Base-by-base conservation (phyloP, 1,140 invertebrate species). In the Drosophila mojavensis region DNA sequence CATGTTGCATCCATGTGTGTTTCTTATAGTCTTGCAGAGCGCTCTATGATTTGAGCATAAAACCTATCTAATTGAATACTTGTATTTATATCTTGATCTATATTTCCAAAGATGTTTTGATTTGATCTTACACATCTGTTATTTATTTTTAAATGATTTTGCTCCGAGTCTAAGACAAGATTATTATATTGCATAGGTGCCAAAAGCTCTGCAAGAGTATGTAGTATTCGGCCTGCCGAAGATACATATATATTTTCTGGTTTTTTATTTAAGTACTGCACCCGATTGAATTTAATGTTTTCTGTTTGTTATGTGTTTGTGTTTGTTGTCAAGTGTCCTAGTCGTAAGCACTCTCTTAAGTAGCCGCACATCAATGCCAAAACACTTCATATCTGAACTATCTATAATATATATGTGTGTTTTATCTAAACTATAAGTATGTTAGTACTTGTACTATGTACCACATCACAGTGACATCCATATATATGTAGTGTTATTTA, bases 1-100 rank as follows among this genome's bases (percentile, higher is more conserved):
- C 79, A 88, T 86, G 82, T 54, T 83, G 78, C 76, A 75, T 76
- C 62, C 50, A 62, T 53, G 48, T 64, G 2, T 45, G 71, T 39
- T 24, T 48, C 50, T 51, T 5, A 53, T 53, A 20, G 24, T 17
- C 13, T 55, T 55, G 62, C 39, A 65, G 36, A 61, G 43, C 9
- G 9, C 41, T 15, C 41, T 13, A 20, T 20, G 20, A 20, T 20
- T 20, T 20, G 20, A 20, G 28, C 28, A 28, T 28, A 28, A 28
- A 28, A 28, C 26, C 26, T n/a, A 28, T 3, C 26, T 3, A 28
- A 28, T 3, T 28, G 26, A 2, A 28, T 28, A 3, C 5, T 28
- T 28, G 28, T 28, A 4, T 3, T 28, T 28, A 33, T 33, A 33
- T 33, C 7, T 33, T 7, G 0, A 33, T 9, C 30, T 7, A 33